phyloP scores from a whole-genome alignment of 2,888 invertebrate genomes.

The Siphlonurus alternatus region DNA sequence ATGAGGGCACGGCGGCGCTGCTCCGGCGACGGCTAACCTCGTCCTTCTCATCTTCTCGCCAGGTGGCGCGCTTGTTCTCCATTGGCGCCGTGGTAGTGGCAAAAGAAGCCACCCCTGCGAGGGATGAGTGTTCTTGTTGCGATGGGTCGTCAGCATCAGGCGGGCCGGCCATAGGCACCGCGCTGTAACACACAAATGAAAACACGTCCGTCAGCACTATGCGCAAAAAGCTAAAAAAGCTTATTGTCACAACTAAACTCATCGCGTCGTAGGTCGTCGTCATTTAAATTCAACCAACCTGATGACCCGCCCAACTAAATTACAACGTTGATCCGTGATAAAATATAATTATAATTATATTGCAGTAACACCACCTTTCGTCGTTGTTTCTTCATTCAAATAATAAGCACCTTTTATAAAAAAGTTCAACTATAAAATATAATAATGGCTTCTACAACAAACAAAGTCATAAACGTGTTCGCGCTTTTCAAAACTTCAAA shows the following conservation, averaged over 20 bases:
- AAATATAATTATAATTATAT: too few relatives aligned
- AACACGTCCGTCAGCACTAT: not conserved
- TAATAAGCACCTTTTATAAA: not conserved
- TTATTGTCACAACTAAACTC: too few relatives aligned
- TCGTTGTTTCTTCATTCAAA: not conserved
- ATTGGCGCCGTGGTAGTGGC: not conserved
- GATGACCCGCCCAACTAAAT: not conserved
- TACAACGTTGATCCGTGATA: not conserved
- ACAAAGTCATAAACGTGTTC: not conserved
- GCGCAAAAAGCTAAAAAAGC: not conserved
- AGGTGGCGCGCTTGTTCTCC: not conserved
- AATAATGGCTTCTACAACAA: not conserved
- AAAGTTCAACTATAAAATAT: not conserved
- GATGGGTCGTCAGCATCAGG: slow-evolving; percentile 4
- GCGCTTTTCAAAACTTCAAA: not conserved
- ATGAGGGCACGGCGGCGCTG: slow-evolving; percentile 12
- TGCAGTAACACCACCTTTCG: too few relatives aligned
- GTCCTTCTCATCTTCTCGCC: not conserved
- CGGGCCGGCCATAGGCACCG: slow-evolving; percentile 21
- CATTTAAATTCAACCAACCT: too few relatives aligned
- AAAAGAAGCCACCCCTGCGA: slow-evolving; percentile 2
- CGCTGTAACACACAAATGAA: not conserved
- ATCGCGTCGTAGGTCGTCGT: too few relatives aligned
- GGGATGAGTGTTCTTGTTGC: not conserved
- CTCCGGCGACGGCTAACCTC: not conserved